Percentiles rank a stretch among this genome's conserved stretches.
Evolutionary conservation across 2,113 vertebrate species (phyloP).

Genomic region (Camelus dromedarius): DNA sequence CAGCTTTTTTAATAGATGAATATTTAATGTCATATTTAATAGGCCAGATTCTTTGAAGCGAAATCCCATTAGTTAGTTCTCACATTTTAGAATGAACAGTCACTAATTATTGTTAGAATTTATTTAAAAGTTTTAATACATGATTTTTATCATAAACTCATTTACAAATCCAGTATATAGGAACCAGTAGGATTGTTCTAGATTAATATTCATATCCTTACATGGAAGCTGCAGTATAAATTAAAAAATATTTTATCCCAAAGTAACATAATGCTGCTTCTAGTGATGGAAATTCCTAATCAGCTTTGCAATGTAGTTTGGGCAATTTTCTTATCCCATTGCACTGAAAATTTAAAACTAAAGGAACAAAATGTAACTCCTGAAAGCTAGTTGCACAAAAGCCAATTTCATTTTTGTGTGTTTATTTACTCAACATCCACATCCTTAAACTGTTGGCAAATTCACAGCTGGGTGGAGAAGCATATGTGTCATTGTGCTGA

Average conservation of each 20-base stretch:
- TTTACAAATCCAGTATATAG: neutral
- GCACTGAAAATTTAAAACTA: slow-evolving; percentile 69
- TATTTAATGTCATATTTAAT: slow-evolving; percentile 70
- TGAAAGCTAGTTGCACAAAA: slow-evolving; percentile 51
- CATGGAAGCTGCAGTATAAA: neutral
- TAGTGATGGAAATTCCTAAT: slow-evolving; percentile 35
- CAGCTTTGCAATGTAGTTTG: neutral
- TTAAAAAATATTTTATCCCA: slow-evolving; percentile 50
- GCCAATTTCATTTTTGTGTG: slow-evolving; percentile 44
- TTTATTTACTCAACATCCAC: slow-evolving; percentile 48
- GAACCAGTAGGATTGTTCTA: slow-evolving; percentile 19
- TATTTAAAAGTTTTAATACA: slow-evolving; percentile 34
- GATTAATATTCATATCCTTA: slow-evolving; percentile 33
- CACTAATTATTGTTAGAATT: slow-evolving; percentile 44
- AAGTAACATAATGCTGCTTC: slow-evolving; percentile 20
- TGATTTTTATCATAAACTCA: slow-evolving; percentile 30
- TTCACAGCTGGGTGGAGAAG: slow-evolving; percentile 3
- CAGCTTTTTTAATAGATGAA: slow-evolving; percentile 73
- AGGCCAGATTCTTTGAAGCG: slow-evolving; percentile 64
- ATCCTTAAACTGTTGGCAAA: slow-evolving; percentile 56
- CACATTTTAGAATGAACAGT: slow-evolving; percentile 16
- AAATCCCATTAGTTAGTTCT: slow-evolving; percentile 57
- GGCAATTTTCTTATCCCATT: neutral
- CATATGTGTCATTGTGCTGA: neutral
- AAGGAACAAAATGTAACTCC: slow-evolving; percentile 56